Evolutionary conservation across 2,888 invertebrate genomes (phyloP).

Genomic region (Acleris sparsana): DNA sequence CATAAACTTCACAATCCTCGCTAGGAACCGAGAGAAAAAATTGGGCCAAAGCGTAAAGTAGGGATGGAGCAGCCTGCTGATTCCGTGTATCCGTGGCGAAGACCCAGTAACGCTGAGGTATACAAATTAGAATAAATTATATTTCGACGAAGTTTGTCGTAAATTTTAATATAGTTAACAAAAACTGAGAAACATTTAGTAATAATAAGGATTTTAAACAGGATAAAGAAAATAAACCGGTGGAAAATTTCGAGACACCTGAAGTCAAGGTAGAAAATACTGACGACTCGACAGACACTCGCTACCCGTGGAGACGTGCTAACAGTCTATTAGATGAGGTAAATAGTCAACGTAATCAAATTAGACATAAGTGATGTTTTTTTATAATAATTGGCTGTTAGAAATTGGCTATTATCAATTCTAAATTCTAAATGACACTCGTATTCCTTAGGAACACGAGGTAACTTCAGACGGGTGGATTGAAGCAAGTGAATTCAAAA

Average conservation of each 20-base stretch:
- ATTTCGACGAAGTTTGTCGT: background rate
- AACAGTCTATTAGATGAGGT: slow-evolving; percentile 32
- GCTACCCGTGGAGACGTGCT: slow-evolving; percentile 24
- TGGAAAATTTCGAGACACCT: slow-evolving; percentile 24
- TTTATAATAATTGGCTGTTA: slow-evolving; percentile 8
- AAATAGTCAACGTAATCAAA: background rate
- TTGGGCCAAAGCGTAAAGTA: slow-evolving; percentile 28
- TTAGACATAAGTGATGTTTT: background rate
- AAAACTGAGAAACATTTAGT: background rate
- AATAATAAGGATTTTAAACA: slow-evolving; percentile 24
- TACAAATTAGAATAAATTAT: background rate
- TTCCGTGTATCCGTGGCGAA: slow-evolving; percentile 42
- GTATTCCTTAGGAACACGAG: slow-evolving; percentile 37
- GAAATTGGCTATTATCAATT: slow-evolving; percentile 22
- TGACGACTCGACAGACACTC: slow-evolving; percentile 14
- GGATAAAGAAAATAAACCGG: slow-evolving; percentile 21
- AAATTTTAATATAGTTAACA: background rate
- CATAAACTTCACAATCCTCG: background rate
- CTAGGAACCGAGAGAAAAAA: slow-evolving; percentile 35
- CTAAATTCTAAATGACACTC: slow-evolving; percentile 22
- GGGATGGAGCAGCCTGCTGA: slow-evolving; percentile 30
- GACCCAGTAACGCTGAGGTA: slow-evolving; percentile 40
- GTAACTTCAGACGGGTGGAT: slow-evolving; percentile 36
- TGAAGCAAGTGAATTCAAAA: slow-evolving; percentile 28
- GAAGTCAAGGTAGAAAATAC: slow-evolving; percentile 23